Evolutionary conservation across 2,113 vertebrate genomes (phyloP).

Genomic region (Oxygymnocypris stewartii): DNA sequence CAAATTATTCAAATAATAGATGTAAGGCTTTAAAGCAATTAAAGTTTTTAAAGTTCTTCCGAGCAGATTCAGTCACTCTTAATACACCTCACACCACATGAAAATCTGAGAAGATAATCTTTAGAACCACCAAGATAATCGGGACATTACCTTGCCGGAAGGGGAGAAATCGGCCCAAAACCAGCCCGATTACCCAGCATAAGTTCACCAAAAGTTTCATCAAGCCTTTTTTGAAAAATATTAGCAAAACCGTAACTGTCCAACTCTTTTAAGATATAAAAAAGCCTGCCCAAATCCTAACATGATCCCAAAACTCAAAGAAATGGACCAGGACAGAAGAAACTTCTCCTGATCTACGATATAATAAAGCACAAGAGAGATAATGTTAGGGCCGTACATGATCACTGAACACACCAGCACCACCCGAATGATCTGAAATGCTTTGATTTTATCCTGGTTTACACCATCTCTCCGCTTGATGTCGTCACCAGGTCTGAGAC

Average conservation of each 20-base stretch:
- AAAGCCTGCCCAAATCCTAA: neutral
- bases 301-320: neutral
- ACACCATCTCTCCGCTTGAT: neutral
- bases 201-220: neutral
- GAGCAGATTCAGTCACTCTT: no score
- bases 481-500: neutral
- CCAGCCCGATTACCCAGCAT: no score
- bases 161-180: no score
- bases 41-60: no score
- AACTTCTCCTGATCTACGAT: neutral
- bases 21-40: no score
- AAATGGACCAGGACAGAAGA: neutral
- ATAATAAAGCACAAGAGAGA: neutral
- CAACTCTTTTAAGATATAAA: neutral
- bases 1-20: no score
- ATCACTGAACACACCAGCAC: neutral
- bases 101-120: no score
- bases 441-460: conserved; percentile 12
- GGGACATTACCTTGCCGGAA: no score
- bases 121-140: no score
- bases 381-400: neutral
- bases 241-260: neutral
- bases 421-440: neutral
- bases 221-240: neutral
- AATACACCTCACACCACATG: no score